Conservation (phyloP, 2,113 vertebrate species). For the Apteryx owenii region DNA sequence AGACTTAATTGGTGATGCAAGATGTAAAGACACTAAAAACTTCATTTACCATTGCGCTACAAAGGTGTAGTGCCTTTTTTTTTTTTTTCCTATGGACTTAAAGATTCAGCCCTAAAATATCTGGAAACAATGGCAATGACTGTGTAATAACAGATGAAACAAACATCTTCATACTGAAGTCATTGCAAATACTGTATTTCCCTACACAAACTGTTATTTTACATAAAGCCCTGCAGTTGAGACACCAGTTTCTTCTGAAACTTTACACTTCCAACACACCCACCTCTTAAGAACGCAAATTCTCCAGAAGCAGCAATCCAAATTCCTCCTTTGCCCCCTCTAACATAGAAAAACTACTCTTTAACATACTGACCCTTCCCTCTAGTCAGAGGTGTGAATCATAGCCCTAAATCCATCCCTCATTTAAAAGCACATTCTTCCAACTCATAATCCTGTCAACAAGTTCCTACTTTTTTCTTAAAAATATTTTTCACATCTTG, state of each 20-base stretch:
- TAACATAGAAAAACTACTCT: background rate
- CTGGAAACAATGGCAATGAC: background rate
- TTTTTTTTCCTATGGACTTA: background rate
- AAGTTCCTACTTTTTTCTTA: background rate
- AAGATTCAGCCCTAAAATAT: background rate
- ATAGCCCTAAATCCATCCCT: background rate
- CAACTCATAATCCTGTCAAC: background rate
- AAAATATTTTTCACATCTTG: background rate
- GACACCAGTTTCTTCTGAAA: background rate
- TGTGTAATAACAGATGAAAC: background rate
- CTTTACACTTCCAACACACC: background rate
- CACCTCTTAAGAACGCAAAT: fast-evolving
- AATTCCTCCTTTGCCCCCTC: background rate
- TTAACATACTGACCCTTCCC: background rate
- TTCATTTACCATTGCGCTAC: background rate
- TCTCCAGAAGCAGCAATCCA: background rate
- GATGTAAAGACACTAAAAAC: background rate
- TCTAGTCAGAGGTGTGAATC: background rate
- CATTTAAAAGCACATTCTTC: background rate
- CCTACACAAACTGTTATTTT: background rate
- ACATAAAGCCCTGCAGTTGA: background rate
- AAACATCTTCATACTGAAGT: background rate
- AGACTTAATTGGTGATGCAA: background rate
- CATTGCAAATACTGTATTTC: background rate
- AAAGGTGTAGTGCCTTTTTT: background rate